phyloP scores from a whole-genome alignment of 2,888 invertebrate genomes.

The Stenodema calcarata region DNA sequence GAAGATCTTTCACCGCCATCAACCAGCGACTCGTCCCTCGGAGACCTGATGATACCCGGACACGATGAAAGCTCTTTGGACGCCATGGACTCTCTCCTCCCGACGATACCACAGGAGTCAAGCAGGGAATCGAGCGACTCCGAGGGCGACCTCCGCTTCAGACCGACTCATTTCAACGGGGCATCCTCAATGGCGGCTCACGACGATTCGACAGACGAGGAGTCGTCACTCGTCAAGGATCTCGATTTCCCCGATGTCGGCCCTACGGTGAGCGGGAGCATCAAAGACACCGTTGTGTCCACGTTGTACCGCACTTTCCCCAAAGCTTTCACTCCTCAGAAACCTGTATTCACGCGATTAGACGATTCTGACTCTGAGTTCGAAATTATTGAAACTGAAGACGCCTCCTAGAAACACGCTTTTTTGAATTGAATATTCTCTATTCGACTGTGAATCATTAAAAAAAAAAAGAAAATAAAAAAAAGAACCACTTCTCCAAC shows the following conservation, averaged over 20 bases:
- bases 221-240: conserved; percentile 44
- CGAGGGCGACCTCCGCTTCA: conserved; percentile 48
- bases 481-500: neutral
- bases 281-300: conserved; percentile 43
- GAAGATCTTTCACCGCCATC: conserved; percentile 54
- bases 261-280: neutral
- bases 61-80: conserved; percentile 55
- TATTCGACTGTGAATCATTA: neutral
- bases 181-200: conserved; percentile 4
- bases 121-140: conserved; percentile 48
- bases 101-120: conserved; percentile 42
- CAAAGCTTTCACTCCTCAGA: conserved; percentile 44
- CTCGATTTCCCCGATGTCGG: conserved; percentile 46
- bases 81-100: conserved; percentile 49
- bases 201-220: conserved; percentile 48
- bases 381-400: conserved; percentile 52
- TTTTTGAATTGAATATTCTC: neutral
- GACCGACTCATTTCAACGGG: conserved; percentile 51
- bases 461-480: neutral
- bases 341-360: conserved; percentile 29
- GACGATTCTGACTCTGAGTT: conserved; percentile 51
- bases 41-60: conserved; percentile 52
- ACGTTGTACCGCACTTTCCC: conserved; percentile 52
- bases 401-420: conserved; percentile 32
- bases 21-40: conserved; percentile 50